Evolutionary conservation across 2,797 vertebrate genomes (phyloP).

Genomic region (Sebastes taczanowskii): DNA sequence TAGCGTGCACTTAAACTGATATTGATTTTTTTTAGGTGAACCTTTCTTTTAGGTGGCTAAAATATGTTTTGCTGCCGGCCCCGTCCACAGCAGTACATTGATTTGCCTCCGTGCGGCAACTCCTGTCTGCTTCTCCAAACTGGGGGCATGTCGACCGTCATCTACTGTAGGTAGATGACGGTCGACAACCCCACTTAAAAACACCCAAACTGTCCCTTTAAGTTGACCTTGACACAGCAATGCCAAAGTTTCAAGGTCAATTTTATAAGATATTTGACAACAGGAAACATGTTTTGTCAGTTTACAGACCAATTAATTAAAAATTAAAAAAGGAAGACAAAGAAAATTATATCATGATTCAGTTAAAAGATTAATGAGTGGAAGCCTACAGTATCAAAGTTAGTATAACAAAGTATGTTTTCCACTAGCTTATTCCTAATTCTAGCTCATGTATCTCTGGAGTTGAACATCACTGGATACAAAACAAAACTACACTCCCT

Average conservation of each 20-base stretch:
- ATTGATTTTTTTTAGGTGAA: not conserved
- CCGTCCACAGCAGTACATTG: not conserved
- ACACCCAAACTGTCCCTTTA: not conserved
- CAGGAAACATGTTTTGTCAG: not conserved
- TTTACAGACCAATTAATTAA: not conserved
- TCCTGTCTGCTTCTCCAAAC: no score
- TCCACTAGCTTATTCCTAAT: not conserved
- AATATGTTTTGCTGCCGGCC: not conserved
- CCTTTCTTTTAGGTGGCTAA: not conserved
- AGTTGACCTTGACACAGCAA: not conserved
- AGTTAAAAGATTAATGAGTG: not conserved
- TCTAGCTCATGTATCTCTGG: not conserved
- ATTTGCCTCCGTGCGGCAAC: not conserved
- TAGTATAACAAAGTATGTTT: not conserved
- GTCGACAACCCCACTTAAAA: no score
- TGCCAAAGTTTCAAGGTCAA: not conserved
- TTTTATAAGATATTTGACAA: not conserved
- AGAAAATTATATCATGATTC: not conserved
- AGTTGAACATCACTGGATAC: constrained; percentile 1
- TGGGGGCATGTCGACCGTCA: no score
- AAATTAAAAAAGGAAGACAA: not conserved
- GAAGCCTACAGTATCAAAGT: not conserved
- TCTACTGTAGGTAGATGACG: no score
- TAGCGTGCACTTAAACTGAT: not conserved
- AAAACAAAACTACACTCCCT: constrained; percentile 8